A percentile compares a stretch with the other conserved stretches of the same genome.
Conservation (phyloP, 2,888 invertebrate species). For the Ceratothoa steindachneri region DNA sequence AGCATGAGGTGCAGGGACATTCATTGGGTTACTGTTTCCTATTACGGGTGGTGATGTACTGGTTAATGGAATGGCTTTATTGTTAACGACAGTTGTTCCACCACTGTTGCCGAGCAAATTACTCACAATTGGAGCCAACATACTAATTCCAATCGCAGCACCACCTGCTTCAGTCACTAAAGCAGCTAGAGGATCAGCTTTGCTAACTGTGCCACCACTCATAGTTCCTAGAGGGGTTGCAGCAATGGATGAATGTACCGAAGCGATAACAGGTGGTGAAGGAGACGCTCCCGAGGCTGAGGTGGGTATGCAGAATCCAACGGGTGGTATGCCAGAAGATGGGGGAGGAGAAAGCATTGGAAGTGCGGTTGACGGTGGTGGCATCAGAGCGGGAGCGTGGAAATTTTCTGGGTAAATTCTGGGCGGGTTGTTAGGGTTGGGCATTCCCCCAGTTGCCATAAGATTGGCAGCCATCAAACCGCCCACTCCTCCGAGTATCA, state of each 20-base stretch:
- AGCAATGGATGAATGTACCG: constrained; percentile 8
- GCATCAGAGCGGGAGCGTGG: neutral
- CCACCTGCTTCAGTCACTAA: constrained; percentile 30
- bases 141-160: constrained; percentile 34
- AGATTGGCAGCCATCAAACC: constrained; percentile 31
- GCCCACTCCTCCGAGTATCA: constrained; percentile 36
- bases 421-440: neutral
- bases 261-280: neutral
- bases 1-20: constrained; percentile 14
- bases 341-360: neutral
- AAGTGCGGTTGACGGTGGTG: neutral
- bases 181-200: constrained; percentile 40
- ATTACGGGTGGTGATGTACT: neutral
- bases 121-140: constrained; percentile 40
- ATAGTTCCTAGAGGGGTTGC: constrained; percentile 18
- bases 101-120: constrained; percentile 23
- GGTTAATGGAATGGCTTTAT: neutral
- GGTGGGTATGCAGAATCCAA: neutral
- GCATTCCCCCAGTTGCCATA: neutral
- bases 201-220: constrained; percentile 42
- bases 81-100: constrained; percentile 21
- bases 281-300: constrained; percentile 2
- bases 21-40: constrained; percentile 23
- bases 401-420: constrained; percentile 1
- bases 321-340: neutral